phyloP scores from a whole-genome alignment of 2,797 vertebrate genomes.

The Mycteria americana region DNA sequence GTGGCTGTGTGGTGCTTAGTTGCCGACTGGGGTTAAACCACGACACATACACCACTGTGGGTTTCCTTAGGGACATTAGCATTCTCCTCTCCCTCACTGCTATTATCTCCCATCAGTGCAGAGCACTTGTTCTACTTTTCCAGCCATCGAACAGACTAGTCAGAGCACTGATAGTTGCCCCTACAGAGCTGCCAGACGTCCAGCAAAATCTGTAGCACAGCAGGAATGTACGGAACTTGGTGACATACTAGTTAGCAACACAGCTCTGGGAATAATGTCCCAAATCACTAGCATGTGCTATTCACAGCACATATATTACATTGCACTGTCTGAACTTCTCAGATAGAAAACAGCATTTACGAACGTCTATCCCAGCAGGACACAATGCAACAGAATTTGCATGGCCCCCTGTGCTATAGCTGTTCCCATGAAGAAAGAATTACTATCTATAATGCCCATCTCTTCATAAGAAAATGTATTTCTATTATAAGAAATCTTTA shows the following conservation, averaged over 20 bases:
- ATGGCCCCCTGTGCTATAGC: neutral
- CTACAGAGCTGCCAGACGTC: neutral
- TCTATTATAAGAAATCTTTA: neutral
- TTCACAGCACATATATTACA: neutral
- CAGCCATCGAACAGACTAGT: neutral
- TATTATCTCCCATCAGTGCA: neutral
- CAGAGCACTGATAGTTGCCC: neutral
- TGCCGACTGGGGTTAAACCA: too few species aligned
- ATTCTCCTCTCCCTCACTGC: neutral
- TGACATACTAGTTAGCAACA: neutral
- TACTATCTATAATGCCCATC: neutral
- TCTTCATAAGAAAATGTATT: neutral
- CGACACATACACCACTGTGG: neutral
- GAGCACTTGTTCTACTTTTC: neutral
- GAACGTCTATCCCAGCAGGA: neutral
- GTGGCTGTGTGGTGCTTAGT: too few species aligned
- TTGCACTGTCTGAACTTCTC: neutral
- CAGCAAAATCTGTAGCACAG: neutral
- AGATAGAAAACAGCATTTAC: neutral
- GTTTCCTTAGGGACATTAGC: neutral
- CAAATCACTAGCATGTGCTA: neutral
- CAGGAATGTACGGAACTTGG: neutral
- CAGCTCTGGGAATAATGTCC: neutral
- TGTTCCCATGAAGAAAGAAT: neutral
- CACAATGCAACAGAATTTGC: neutral